Base-by-base conservation (phyloP, 2,113 vertebrate genomes). In the Mesitornis unicolor region DNA sequence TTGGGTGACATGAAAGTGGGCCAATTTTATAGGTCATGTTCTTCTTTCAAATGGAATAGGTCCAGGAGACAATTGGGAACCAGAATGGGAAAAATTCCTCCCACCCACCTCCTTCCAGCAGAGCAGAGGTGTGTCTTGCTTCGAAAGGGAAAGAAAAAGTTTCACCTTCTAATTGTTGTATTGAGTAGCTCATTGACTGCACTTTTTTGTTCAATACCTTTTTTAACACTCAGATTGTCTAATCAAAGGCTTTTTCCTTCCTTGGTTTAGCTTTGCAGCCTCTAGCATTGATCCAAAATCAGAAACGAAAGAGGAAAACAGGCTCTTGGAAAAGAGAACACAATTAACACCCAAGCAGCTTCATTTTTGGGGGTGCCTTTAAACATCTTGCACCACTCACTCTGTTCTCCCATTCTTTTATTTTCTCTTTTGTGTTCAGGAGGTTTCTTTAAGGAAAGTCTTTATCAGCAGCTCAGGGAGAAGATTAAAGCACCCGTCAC, bases 321-420 rank as follows among this genome's bases (percentile, higher is more conserved):
- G 84, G 76, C 74, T 92, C 38, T 43, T 56, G 92, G 93, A 96
- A 97, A 94, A 98, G 84, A 80, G 97, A 97, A 98, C 85, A 98
- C 98, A 98, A 98, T 98, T 98, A 98, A 97, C 96, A 97, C 89
- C 81, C 92, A 74, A 95, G 96, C 94, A 94, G 97, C 92, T 97
- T 97, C 94, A 93, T 98, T 98, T 98, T 96, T 97, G 71, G 92
- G 97, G 95, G 94, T 97, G 93, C 93, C 97, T 96, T 96, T 97
- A 97, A 90, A 97, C 79, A 82, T 78, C 77, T 89, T 51, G 48
- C 91, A 95, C 94, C 64, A 93, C 61, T 85, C 79, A 68, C 83
- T 54, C 85, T 95, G 36, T 85, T 89, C 95, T 93, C 63, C 73
- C 40, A 71, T 87, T 93, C 71, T 89, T 90, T 95, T 97, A 90